Conservation (phyloP, 1,140 invertebrate genomes). For the Phenacoccus solenopsis region DNA sequence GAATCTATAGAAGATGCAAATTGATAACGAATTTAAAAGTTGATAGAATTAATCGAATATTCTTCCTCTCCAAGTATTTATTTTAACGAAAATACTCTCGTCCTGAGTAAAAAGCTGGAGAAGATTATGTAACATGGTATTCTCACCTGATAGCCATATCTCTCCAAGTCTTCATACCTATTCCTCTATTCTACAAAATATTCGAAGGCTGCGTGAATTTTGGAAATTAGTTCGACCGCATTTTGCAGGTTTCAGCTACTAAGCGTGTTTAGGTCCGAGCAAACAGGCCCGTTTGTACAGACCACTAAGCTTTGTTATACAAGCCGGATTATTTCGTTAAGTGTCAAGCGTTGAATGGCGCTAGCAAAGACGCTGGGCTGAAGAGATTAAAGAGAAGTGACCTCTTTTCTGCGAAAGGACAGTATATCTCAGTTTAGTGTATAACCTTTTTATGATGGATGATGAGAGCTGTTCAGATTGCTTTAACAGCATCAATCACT, state of each 20-base stretch:
- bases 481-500: conserved; percentile 16
- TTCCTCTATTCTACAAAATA: too few species aligned
- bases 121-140: too few species aligned
- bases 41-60: not conserved
- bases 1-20: not conserved
- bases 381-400: conserved; percentile 10
- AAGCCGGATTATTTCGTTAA: conserved; percentile 11
- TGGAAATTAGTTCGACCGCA: not conserved
- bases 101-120: too few species aligned
- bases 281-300: not conserved
- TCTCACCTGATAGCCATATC: too few species aligned
- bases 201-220: not conserved
- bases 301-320: conserved; percentile 1
- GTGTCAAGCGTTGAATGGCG: not conserved
- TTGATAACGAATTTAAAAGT: not conserved
- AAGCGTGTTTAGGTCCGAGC: not conserved
- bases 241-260: not conserved
- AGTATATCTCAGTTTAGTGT: conserved; percentile 15
- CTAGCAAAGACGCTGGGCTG: not conserved
- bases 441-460: conserved; percentile 16
- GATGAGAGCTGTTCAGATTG: conserved; percentile 15
- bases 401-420: conserved; percentile 5
- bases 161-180: too few species aligned
- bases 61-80: not conserved
- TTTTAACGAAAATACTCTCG: not conserved